Evolutionary conservation across 2,888 invertebrate genomes (phyloP), one percentile per base, ranked within the genome.

Genomic region (Macaria liturata): DNA sequence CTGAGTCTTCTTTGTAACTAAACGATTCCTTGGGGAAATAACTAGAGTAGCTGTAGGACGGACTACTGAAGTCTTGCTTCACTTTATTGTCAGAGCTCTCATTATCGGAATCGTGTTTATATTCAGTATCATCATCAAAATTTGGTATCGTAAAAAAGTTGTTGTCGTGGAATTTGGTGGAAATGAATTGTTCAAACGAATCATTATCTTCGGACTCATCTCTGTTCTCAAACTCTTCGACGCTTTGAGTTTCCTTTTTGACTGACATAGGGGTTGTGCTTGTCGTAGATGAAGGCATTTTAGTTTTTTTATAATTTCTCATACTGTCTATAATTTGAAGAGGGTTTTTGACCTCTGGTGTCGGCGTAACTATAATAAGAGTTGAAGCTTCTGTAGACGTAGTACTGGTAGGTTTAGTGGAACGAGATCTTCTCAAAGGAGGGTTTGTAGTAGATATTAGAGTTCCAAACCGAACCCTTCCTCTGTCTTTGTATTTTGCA

Each of bases 141-240:
- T 83, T 83, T 3, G 93, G 89, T 65, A 92, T 79, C 3, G 90
- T 90, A 67, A 92, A 94, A 60, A 93, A 93, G 40, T 54, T 54
- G 65, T 88, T 92, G 60, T 91, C 91, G 65, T 91, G 90, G 68
- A 91, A 93, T 66, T 93, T 93, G 37, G 84, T 83, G 8, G 93
- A 90, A 42, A 91, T 85, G 60, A 87, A 93, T 71, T 92, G 93
- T 60, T 88, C 84, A 64, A 80, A 81, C 2, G 80, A 78, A 49
- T 82, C 80, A 42, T 71, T 77, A 37, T 85, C 84, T 53, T 84
- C 83, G 30, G 84, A 81, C 8, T 83, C 80, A 37, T 83, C 80
- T 6, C 79, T 80, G 2, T 83, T 79, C 9, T 83, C 83, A 43
- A 80, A 82, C 61, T 81, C 76, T 63, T 83, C 81, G 54, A 74